Percentiles rank a stretch among this genome's conserved stretches.
Conservation (phyloP, 2,797 vertebrate species). For the Crenichthys baileyi region DNA sequence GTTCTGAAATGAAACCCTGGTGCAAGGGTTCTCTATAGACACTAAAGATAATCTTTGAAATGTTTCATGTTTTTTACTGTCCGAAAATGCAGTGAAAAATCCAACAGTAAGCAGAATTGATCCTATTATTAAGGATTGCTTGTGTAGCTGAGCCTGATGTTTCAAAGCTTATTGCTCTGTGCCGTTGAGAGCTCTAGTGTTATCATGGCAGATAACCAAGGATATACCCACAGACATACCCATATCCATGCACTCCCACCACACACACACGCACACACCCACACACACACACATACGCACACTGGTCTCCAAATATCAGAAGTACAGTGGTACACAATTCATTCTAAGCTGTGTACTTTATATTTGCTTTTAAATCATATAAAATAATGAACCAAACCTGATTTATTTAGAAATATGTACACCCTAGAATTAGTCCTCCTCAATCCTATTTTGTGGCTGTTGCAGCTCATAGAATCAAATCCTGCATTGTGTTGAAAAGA, state of each 20-base stretch:
- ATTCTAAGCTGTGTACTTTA: not conserved
- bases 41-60: constrained; percentile 19
- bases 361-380: not conserved
- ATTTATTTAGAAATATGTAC: not conserved
- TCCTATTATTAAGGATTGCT: constrained; percentile 16
- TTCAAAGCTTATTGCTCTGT: constrained; percentile 2
- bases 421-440: not conserved
- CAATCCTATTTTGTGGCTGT: not conserved
- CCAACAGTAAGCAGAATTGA: constrained; percentile 13
- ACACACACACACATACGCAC: not conserved
- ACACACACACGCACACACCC: not conserved
- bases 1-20: constrained; percentile 17
- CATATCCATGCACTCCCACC: not conserved
- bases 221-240: not conserved
- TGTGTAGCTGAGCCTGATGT: constrained; percentile 9
- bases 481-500: not conserved
- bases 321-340: not conserved
- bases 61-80: constrained; percentile 12
- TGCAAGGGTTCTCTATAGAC: constrained; percentile 8
- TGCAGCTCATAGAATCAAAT: not conserved
- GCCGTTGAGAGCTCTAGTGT: constrained; percentile 6
- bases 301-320: not conserved
- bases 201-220: constrained; percentile 18
- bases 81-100: constrained; percentile 28
- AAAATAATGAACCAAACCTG: too few species aligned